Evolutionary conservation across 37 sponge, comb jelly and placozoan species (phyloP).

Genomic region (Hexactinellida sp.): DNA sequence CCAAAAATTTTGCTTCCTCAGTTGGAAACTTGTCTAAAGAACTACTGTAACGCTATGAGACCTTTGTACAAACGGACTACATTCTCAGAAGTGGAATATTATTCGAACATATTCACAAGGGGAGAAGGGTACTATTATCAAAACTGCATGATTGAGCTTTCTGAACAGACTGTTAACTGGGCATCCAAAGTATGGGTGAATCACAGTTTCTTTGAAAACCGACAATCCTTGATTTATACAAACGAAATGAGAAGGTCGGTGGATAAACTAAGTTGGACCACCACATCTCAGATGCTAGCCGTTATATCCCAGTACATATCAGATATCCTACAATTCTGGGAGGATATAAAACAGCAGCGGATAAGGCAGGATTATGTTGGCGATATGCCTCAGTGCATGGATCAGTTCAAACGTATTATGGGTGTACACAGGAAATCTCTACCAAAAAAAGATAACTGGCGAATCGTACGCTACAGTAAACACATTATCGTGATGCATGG

Average conservation of each 20-base stretch:
- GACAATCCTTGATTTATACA: neutral
- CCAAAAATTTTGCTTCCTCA: neutral
- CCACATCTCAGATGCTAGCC: neutral
- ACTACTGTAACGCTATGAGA: neutral
- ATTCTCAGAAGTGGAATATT: neutral
- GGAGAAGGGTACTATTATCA: neutral
- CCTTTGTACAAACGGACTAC: neutral
- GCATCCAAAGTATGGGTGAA: neutral
- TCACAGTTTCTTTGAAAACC: neutral
- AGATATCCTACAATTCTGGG: neutral
- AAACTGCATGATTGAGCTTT: neutral
- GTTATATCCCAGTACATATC: neutral
- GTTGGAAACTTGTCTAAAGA: neutral
- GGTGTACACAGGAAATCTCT: constrained; percentile 40
- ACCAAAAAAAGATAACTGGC: constrained; percentile 21
- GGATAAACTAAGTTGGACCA: neutral
- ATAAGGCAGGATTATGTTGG: constrained; percentile 41
- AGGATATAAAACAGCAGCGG: constrained; percentile 22
- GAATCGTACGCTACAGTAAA: constrained; percentile 23
- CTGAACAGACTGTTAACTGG: neutral
- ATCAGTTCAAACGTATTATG: constrained; percentile 33
- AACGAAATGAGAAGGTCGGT: neutral
- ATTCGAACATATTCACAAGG: neutral
- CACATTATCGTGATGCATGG: constrained; percentile 47
- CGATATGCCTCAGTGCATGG: constrained; percentile 47